Evolutionary conservation across 2,888 invertebrate genomes (phyloP), one percentile per base, ranked within the genome.

Genomic region (Polietes domitor): DNA sequence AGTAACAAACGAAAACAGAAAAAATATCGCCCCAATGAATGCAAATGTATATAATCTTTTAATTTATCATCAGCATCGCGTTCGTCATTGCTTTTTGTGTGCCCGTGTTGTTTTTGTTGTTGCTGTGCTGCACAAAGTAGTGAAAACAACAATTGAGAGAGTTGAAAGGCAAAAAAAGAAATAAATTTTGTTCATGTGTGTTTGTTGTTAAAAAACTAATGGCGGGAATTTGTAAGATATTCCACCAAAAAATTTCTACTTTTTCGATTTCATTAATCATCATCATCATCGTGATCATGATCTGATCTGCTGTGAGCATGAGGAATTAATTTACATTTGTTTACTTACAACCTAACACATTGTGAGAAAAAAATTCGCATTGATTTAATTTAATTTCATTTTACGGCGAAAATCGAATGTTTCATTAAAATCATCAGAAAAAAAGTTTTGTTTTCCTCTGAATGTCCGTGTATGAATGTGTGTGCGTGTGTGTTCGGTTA

Each of bases 1-100:
- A 68, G 68, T 68, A 68, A 68, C 43, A 43, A 43, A 68, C 65
- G 24, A 24, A 68, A 68, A 68, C 65, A 43, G 43, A 68, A 68
- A 68, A 19, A 68, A 68, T 41, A 79, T 81, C 72, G 78, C 78
- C 84, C 78, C 76, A 84, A 81, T 65, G 72, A 68, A 77, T 77
- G 55, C 32, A 79, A 53, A 78, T 76, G 76, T 74, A 84, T 68
- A 68, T 68, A 75, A 81, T 68, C 68, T 43, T 68, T 68, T 68
- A 68, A 68, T 68, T 68, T 68, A 68, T 68, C 68, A 68, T 68
- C 68, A 68, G 68, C 68, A 68, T 68, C 68, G 61, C 61, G 28
- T 61, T 61, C 61, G 68, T 68, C 68, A 68, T 68, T 68, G 24
- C 68, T 68, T 43, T 68, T 37, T 65, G 41, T 19, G 68, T 68